phyloP scores from a whole-genome alignment of 53 echinoderm and acorn worm species.

The Hippasteria phrygiana region DNA sequence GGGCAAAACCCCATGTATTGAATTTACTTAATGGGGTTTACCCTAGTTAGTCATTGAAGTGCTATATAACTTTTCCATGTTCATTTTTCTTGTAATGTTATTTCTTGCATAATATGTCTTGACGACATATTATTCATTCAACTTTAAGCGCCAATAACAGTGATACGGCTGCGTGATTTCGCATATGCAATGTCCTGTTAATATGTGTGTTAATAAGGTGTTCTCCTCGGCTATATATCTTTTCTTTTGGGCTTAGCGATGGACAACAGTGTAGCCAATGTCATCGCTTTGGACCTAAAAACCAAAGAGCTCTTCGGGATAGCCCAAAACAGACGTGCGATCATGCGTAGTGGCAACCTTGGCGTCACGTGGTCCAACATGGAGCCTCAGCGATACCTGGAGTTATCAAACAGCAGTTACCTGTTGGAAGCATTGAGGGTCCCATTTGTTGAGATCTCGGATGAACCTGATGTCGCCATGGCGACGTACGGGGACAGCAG shows the following conservation, averaged over 20 bases:
- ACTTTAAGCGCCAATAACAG: no score
- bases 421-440: constrained; percentile 61
- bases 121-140: no score
- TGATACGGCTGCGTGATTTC: no score
- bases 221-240: background rate
- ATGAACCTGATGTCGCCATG: constrained; percentile 67
- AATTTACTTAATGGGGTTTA: no score
- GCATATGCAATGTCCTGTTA: background rate
- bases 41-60: no score
- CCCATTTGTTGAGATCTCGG: constrained; percentile 74
- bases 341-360: constrained; percentile 87
- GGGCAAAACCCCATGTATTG: no score
- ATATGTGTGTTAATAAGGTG: background rate
- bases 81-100: no score
- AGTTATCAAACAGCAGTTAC: constrained; percentile 14
- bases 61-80: no score
- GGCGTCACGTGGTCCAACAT: constrained; percentile 87
- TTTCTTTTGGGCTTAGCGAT: constrained; percentile 55
- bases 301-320: constrained; percentile 87
- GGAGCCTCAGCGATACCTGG: constrained; percentile 69
- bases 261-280: constrained; percentile 88
- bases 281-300: constrained; percentile 67
- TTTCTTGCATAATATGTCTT: no score
- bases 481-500: background rate
- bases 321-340: constrained; percentile 75